Evolutionary conservation across 92 coral and sea anemone species (phyloP).

Genomic region (Parazoanthus darwini): DNA sequence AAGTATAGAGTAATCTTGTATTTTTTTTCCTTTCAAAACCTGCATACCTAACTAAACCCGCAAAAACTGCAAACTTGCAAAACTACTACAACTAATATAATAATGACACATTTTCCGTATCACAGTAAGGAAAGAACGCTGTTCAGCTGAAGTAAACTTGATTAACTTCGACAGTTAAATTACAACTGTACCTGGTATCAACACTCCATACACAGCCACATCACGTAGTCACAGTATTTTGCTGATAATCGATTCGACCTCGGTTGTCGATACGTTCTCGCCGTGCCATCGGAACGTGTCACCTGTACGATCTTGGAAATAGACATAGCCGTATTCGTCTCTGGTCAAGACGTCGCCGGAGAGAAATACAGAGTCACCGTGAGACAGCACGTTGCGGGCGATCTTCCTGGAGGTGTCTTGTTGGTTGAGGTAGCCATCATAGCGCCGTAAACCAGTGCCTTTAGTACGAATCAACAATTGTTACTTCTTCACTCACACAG

Average conservation of each 20-base stretch:
- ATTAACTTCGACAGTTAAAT: not conserved
- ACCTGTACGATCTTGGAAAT: slow-evolving; percentile 95
- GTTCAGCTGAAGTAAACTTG: not conserved
- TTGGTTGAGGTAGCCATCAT: slow-evolving; percentile 84
- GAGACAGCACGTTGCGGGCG: slow-evolving; percentile 58
- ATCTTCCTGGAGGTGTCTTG: slow-evolving; percentile 74
- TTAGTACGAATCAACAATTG: not conserved
- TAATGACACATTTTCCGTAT: not conserved
- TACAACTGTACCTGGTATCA: slow-evolving; percentile 64
- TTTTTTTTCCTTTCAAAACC: too few species aligned
- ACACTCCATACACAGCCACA: slow-evolving; percentile 90
- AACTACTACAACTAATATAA: too few species aligned
- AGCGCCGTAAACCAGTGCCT: slow-evolving; percentile 64
- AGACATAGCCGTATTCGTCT: slow-evolving; percentile 90
- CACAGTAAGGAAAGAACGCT: not conserved
- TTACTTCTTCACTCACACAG: not conserved
- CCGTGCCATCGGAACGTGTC: slow-evolving; percentile 99
- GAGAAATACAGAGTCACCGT: slow-evolving; percentile 84
- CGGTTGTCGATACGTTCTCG: slow-evolving; percentile 97
- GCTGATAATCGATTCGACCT: slow-evolving; percentile 84
- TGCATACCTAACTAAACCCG: too few species aligned
- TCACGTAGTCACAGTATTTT: slow-evolving; percentile 75
- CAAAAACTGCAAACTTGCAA: too few species aligned
- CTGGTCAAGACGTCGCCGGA: slow-evolving; percentile 77
- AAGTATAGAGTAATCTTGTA: too few species aligned